Evolutionary conservation across 2,888 invertebrate species (phyloP), one percentile per base, ranked within the genome.

Genomic region (Ypsolopha scabrella): DNA sequence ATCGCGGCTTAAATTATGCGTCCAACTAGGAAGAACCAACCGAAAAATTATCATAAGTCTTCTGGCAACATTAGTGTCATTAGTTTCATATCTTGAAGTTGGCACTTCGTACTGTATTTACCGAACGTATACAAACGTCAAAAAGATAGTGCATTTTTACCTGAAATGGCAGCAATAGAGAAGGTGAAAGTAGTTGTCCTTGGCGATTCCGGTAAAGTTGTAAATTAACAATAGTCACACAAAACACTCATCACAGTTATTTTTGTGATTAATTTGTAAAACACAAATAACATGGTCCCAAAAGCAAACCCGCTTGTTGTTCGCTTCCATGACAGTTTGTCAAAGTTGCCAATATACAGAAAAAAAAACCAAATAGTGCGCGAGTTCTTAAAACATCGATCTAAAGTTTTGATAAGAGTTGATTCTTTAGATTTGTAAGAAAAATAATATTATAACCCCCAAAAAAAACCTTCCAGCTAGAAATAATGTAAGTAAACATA

Each of bases 131-230:
- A 52, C 52, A 58, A 60, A 63, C 60, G 69, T 75, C 71, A 76
- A 72, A 74, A 68, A 65, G 58, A 55, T 57, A 60, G 57, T 33
- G 6, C 14, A 36, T 39, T 33, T 43, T 60, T 62, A 57, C 60
- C 63, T 69, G 63, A 65, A 68, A 94, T 94, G 94, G 92, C 94
- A 65, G 91, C 92, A 57, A 93, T 95, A 65, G 95, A 96, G 79
- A 94, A 95, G 88, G 95, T 96, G 13, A 93, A 96, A 76, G 92
- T 98, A 55, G 90, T 98, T 63, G 92, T 98, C 54, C 91, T 97
- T 55, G 97, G 97, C 49, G 97, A 98, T 88, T 94, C 95, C 57
- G 95, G 94, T 94, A 88, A 78, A 52, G 24, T 24, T 24, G 24
- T 24, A 24, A 24, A 24, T 24, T 24, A 24, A 24, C 55, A 58